Conservation (phyloP, 2,113 vertebrate species). For the Myrmecobius fasciatus region DNA sequence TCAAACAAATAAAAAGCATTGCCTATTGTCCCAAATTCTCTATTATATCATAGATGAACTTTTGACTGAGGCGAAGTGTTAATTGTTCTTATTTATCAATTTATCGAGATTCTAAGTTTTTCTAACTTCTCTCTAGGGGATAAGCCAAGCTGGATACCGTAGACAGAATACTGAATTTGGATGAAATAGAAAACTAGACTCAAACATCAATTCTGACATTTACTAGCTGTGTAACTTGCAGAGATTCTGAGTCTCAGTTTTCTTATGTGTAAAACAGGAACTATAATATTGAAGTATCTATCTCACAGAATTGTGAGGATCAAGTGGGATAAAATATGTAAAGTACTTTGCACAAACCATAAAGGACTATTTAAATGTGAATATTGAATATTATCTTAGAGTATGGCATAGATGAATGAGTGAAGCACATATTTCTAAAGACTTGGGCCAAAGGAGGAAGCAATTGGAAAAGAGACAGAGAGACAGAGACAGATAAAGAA, state of each 20-base stretch:
- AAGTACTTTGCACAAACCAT: not conserved
- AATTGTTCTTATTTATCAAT: not conserved
- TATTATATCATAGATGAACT: not conserved
- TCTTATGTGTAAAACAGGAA: not conserved
- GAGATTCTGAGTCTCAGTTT: not conserved
- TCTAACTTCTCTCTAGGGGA: not conserved
- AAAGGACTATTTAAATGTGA: not conserved
- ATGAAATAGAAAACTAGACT: not conserved
- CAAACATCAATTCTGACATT: not conserved
- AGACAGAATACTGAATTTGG: not conserved
- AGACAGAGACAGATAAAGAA: no score
- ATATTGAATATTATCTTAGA: not conserved
- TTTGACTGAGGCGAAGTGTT: not conserved
- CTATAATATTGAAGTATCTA: not conserved
- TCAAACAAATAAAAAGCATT: not conserved
- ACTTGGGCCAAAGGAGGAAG: not conserved
- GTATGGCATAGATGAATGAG: no score
- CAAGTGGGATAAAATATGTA: not conserved
- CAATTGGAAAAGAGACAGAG: not conserved
- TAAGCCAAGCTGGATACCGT: not conserved
- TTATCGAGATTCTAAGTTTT: not conserved
- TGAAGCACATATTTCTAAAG: no score
- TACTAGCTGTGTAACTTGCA: not conserved
- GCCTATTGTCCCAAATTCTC: not conserved
- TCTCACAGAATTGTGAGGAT: not conserved